Percentiles rank a stretch among this genome's conserved stretches.
phyloP scores from a whole-genome alignment of 2,797 vertebrate species.

The Bradypodion ventrale region DNA sequence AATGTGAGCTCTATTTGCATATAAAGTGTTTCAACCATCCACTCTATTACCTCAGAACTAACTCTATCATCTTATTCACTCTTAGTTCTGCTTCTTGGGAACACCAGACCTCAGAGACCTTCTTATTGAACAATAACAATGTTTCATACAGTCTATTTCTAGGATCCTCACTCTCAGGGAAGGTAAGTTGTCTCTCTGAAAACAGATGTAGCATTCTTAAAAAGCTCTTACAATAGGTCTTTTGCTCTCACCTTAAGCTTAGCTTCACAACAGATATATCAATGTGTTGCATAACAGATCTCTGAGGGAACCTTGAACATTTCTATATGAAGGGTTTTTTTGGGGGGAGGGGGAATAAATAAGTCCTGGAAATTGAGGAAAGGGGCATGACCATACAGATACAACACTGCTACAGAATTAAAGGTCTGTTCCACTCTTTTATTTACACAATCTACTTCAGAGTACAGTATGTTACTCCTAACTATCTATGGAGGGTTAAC shows the following conservation, averaged over 20 bases:
- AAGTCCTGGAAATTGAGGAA: not conserved
- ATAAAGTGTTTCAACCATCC: not conserved
- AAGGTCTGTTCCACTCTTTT: no score
- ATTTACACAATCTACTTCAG: not conserved
- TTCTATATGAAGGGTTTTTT: not conserved
- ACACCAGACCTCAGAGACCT: not conserved
- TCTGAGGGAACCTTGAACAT: not conserved
- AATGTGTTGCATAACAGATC: not conserved
- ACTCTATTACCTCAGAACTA: not conserved
- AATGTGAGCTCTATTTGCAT: no score
- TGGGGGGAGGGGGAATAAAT: not conserved
- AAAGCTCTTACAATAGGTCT: not conserved
- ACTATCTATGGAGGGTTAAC: not conserved
- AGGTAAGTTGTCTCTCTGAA: not conserved
- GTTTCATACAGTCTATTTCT: not conserved
- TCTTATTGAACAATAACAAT: not conserved
- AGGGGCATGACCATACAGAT: not conserved
- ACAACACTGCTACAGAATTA: no score
- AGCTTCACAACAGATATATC: not conserved
- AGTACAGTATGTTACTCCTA: not conserved
- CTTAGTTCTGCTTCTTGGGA: not conserved
- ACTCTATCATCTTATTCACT: not conserved
- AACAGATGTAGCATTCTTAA: not conserved
- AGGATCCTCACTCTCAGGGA: not conserved
- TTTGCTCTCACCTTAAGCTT: fast-evolving